A percentile compares a stretch with the other conserved stretches of the same genome.
phyloP scores from a whole-genome alignment of 2,113 vertebrate species.

The Chloebia gouldiae region DNA sequence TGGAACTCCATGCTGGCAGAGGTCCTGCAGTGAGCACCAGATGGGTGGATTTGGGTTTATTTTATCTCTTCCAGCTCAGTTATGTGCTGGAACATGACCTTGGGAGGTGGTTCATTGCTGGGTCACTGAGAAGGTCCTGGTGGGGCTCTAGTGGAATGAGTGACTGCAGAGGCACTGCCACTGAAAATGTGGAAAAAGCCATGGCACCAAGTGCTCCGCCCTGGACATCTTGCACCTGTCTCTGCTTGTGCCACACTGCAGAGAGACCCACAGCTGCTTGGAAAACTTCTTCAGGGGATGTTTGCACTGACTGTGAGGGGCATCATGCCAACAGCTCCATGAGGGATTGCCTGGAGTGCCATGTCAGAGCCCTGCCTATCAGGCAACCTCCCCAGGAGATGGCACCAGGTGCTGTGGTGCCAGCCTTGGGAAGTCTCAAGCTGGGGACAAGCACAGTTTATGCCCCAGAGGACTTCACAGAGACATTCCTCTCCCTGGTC shows the following conservation, averaged over 20 bases:
- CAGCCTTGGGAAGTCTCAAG: fast-evolving
- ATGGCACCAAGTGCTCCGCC: fast-evolving
- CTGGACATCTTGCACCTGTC: background rate
- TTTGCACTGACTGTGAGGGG: fast-evolving
- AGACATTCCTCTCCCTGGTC: background rate
- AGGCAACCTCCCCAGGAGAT: fast-evolving
- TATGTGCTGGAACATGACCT: background rate
- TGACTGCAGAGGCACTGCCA: background rate
- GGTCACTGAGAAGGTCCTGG: background rate
- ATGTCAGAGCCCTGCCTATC: fast-evolving
- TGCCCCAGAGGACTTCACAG: background rate
- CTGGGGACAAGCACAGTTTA: fast-evolving
- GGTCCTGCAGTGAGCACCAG: constrained; percentile 57
- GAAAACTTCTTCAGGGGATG: fast-evolving
- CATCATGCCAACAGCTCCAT: fast-evolving
- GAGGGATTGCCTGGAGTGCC: fast-evolving
- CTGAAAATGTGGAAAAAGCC: fast-evolving
- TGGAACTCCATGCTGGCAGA: constrained; percentile 49
- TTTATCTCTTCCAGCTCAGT: constrained; percentile 41
- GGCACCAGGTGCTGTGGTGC: background rate
- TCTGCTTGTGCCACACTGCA: background rate
- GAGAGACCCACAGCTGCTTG: fast-evolving
- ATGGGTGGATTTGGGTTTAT: constrained; percentile 49
- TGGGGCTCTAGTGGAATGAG: background rate
- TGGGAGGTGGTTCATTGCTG: background rate